A percentile compares a stretch with the other conserved stretches of the same genome.
These are phyloP conservation scores for Equus quagga DNA, from an alignment of 2,113 vertebrate species.

Conservation along the genomic window DNA sequence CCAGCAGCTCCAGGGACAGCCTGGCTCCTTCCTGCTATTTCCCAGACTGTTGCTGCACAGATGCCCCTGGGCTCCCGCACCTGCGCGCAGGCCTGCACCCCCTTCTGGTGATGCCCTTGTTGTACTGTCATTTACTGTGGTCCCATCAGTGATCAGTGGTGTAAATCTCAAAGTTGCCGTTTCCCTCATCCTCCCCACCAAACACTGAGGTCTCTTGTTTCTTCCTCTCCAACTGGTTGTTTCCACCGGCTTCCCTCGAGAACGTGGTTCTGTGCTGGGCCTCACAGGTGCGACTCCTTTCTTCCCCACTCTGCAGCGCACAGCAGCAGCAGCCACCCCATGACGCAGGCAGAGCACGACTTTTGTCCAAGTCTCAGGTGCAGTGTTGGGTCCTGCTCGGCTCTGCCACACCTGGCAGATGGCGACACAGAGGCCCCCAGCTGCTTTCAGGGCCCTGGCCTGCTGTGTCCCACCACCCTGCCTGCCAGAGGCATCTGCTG, in stretches of 20 bases:
- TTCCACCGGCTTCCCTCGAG: not conserved
- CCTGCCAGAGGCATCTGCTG: not conserved
- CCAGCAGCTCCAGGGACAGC: not conserved
- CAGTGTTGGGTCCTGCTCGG: not conserved
- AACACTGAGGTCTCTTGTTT: not conserved
- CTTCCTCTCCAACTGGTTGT: not conserved
- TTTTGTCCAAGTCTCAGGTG: not conserved
- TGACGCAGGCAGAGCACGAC: not conserved
- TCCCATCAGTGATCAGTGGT: not conserved
- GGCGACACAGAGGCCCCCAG: too few relatives aligned
- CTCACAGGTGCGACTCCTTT: not conserved
- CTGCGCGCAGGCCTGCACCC: not conserved
- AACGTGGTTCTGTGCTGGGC: not conserved
- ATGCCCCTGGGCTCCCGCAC: not conserved
- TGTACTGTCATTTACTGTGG: not conserved
- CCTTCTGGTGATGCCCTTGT: not conserved
- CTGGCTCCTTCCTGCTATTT: not conserved
- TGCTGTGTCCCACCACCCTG: accelerated
- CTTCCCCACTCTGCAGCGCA: accelerated
- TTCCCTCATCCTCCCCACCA: not conserved
- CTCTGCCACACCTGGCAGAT: not conserved
- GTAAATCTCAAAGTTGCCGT: not conserved
- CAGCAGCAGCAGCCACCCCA: too few relatives aligned
- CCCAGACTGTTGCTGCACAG: accelerated
- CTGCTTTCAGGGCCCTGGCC: not conserved